These are phyloP conservation scores for Tragelaphus buxtoni DNA, from an alignment of 2,113 vertebrate genomes.

Conservation along the genomic window DNA sequence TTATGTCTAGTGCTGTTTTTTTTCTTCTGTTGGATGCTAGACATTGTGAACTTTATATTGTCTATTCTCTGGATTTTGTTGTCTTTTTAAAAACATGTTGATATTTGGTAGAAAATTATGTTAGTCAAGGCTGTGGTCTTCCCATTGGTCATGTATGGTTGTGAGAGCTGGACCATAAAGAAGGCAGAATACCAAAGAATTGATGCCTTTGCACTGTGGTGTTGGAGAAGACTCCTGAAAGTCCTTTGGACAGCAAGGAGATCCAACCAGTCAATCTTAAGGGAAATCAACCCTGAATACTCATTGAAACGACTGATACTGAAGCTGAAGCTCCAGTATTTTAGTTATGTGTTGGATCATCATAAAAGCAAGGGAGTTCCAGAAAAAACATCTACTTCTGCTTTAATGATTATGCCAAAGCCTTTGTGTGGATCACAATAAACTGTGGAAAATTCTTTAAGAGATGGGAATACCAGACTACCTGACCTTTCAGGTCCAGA, in stretches of 20 bases:
- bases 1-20: background rate
- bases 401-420: background rate
- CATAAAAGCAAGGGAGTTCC: background rate
- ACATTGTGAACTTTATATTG: background rate
- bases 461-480: background rate
- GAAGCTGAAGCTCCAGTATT: background rate
- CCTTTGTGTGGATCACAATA: background rate
- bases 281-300: background rate
- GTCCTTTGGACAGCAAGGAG: background rate
- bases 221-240: background rate
- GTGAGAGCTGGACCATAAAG: background rate
- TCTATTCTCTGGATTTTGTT: constrained; percentile 20
- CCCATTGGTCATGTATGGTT: background rate
- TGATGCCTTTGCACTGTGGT: background rate
- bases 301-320: background rate
- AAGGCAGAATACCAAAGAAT: background rate
- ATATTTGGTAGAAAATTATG: background rate
- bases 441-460: background rate
- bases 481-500: background rate
- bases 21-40: background rate
- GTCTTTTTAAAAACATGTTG: background rate
- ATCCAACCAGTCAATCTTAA: background rate
- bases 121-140: background rate
- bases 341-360: background rate
- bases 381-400: background rate